These are phyloP conservation scores for Eolophus roseicapilla DNA, from an alignment of 2,113 vertebrate species.

Conservation along the genomic window DNA sequence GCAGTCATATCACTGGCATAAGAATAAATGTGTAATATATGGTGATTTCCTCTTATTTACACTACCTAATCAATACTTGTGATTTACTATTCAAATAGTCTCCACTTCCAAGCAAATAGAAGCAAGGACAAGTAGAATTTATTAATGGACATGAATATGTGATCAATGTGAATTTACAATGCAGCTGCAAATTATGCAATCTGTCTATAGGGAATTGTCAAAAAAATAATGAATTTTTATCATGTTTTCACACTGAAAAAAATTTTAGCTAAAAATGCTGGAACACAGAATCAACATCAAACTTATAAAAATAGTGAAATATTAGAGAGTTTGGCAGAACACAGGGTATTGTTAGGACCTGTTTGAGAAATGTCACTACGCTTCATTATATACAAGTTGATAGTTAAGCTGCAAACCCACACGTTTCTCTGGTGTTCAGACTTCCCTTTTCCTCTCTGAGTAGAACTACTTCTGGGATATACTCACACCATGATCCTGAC, in stretches of 20 bases:
- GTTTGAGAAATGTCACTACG: not conserved
- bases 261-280: not conserved
- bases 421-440: not conserved
- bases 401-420: not conserved
- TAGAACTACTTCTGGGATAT: not conserved
- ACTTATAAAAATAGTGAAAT: not conserved
- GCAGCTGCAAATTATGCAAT: not conserved
- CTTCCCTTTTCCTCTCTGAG: not conserved
- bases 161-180: not conserved
- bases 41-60: not conserved
- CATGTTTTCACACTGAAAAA: not conserved
- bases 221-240: not conserved
- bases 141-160: not conserved
- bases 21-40: not conserved
- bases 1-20: not conserved
- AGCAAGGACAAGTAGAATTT: not conserved
- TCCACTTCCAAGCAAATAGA: not conserved
- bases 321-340: not conserved
- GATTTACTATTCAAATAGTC: not conserved
- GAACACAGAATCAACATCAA: not conserved
- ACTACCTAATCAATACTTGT: not conserved
- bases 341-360: not conserved
- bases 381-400: not conserved
- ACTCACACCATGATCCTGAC: rapidly evolving
- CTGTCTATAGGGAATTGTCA: not conserved